Conservation (phyloP, 2,888 invertebrate species). For the Phortica magna region DNA sequence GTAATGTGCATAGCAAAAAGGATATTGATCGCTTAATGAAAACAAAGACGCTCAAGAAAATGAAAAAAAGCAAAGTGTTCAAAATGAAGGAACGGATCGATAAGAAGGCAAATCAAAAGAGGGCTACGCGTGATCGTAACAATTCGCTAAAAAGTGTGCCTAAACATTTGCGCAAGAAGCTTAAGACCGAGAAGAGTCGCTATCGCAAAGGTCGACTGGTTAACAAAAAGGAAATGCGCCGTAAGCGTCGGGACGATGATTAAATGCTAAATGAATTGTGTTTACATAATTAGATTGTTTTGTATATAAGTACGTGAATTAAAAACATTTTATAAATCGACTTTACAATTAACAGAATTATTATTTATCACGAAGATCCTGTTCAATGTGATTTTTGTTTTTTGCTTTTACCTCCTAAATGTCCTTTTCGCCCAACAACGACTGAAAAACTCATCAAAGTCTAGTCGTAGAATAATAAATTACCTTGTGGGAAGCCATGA, state of each 20-base stretch:
- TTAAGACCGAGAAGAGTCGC: slow-evolving; percentile 60
- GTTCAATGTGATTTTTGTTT: too few relatives aligned
- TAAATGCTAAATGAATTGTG: not conserved
- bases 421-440: too few relatives aligned
- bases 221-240: slow-evolving; percentile 65
- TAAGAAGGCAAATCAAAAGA: slow-evolving; percentile 84
- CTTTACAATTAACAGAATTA: not conserved
- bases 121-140: slow-evolving; percentile 79
- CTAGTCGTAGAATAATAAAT: too few relatives aligned
- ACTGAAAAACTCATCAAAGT: too few relatives aligned
- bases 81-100: slow-evolving; percentile 87
- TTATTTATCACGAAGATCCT: too few relatives aligned
- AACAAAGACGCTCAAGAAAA: slow-evolving; percentile 84
- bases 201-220: slow-evolving; percentile 72
- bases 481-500: too few relatives aligned
- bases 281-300: not conserved
- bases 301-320: not conserved
- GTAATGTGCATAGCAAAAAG: slow-evolving; percentile 78
- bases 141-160: slow-evolving; percentile 72
- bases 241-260: slow-evolving; percentile 55
- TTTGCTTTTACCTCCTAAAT: too few relatives aligned
- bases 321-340: not conserved
- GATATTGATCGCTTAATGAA: slow-evolving; percentile 85
- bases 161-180: slow-evolving; percentile 68
- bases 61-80: slow-evolving; percentile 88